Evolutionary conservation across 2,797 vertebrate species (phyloP).

Genomic region (Danio jaintianensis): DNA sequence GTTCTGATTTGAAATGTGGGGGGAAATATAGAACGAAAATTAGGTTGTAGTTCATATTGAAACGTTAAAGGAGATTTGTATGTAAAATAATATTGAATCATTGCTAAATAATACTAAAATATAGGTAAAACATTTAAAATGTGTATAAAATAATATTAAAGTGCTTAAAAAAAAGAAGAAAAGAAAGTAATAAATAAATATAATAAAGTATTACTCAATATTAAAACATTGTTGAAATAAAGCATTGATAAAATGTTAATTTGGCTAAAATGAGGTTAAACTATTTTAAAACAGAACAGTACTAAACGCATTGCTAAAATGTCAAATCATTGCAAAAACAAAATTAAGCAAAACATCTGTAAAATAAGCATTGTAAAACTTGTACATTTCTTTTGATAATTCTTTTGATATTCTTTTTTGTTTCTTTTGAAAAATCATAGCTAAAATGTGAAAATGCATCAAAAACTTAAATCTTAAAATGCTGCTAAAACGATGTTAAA

Average conservation of each 20-base stretch:
- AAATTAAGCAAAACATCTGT: no score
- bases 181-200: no score
- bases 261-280: neutral
- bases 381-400: no score
- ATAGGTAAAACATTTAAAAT: neutral
- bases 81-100: neutral
- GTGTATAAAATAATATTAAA: neutral
- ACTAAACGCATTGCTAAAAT: neutral
- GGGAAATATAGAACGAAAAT: neutral
- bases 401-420: no score
- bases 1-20: slow-evolving; percentile 19
- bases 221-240: neutral
- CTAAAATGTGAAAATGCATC: no score
- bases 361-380: no score
- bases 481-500: no score
- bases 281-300: neutral
- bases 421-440: no score
- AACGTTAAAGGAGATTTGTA: neutral
- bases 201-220: neutral
- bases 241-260: neutral
- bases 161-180: no score
- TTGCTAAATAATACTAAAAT: neutral
- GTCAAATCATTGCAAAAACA: neutral
- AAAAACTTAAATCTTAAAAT: no score
- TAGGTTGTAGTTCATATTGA: no score